phyloP scores from a whole-genome alignment of 2,888 invertebrate genomes.

The Andrena camellia region DNA sequence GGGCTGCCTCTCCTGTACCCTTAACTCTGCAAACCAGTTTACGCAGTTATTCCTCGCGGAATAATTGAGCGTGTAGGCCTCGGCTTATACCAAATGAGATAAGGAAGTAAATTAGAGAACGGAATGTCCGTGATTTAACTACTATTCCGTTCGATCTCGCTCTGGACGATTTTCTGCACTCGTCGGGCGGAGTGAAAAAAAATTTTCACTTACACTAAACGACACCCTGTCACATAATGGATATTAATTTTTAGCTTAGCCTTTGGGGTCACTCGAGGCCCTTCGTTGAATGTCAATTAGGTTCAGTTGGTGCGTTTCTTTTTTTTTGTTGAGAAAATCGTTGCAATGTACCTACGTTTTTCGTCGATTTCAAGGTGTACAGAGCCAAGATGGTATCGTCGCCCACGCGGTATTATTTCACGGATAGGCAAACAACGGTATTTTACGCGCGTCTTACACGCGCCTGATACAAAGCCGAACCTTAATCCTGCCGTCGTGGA shows the following conservation, averaged over 20 bases:
- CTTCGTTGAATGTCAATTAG: not conserved
- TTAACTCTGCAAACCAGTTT: slow-evolving; percentile 66
- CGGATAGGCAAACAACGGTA: slow-evolving; percentile 46
- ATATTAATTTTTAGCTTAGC: not conserved
- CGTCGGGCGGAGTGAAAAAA: not conserved
- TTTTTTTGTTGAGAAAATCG: no score
- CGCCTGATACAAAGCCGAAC: slow-evolving; percentile 39
- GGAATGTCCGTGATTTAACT: slow-evolving; percentile 32
- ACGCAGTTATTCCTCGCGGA: slow-evolving; percentile 62
- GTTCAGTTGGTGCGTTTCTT: not conserved
- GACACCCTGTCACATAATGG: not conserved
- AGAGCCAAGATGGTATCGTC: slow-evolving; percentile 14
- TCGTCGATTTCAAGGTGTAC: not conserved
- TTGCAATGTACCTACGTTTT: no score
- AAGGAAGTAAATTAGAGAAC: slow-evolving; percentile 61
- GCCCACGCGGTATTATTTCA: slow-evolving; percentile 47
- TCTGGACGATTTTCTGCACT: not conserved
- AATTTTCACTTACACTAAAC: not conserved
- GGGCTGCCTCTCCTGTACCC: slow-evolving; percentile 56
- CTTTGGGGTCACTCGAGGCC: not conserved
- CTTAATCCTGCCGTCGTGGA: slow-evolving; percentile 52
- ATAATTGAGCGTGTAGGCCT: slow-evolving; percentile 68
- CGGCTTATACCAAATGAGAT: slow-evolving; percentile 49
- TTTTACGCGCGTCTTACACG: slow-evolving; percentile 43
- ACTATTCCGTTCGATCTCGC: slow-evolving; percentile 15